Percentiles rank a stretch among this genome's conserved stretches.
Evolutionary conservation across 2,797 vertebrate genomes (phyloP).

Genomic region (Eutrigla gurnardus): DNA sequence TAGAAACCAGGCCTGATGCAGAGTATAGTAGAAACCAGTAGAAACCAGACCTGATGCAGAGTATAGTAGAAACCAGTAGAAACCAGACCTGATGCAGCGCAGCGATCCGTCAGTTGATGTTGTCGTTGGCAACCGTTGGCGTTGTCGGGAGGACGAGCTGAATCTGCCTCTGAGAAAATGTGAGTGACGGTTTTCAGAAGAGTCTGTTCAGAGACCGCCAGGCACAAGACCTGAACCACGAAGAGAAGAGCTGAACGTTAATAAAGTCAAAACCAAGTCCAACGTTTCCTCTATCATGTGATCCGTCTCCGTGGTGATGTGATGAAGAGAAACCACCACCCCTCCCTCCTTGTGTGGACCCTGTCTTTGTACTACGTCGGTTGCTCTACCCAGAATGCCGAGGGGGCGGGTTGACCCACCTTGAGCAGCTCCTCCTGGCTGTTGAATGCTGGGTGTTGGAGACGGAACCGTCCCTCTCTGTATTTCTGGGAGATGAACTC

Average conservation of each 20-base stretch:
- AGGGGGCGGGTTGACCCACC: constrained; percentile 62
- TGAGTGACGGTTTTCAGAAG: constrained; percentile 92
- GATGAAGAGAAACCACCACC: too few relatives aligned
- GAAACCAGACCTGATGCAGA: constrained; percentile 5
- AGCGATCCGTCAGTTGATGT: constrained; percentile 41
- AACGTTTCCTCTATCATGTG: too few relatives aligned
- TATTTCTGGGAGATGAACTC: constrained; percentile 93
- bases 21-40: not conserved
- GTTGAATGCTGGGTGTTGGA: constrained; percentile 84
- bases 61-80: not conserved
- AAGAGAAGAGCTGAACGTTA: too few relatives aligned
- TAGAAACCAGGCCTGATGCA: too few relatives aligned
- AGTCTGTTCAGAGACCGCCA: constrained; percentile 90
- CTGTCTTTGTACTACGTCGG: too few relatives aligned
- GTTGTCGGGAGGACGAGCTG: constrained; percentile 42
- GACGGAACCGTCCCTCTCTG: constrained; percentile 89
- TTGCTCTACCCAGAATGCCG: too few relatives aligned
- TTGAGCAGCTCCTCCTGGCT: constrained; percentile 92
- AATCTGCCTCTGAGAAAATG: constrained; percentile 89
- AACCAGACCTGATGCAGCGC: constrained; percentile 65
- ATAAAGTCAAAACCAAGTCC: too few relatives aligned
- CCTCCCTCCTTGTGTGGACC: too few relatives aligned
- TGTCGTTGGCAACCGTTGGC: constrained; percentile 63
- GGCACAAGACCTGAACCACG: constrained; percentile 85
- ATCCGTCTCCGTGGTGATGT: too few relatives aligned